A percentile compares a stretch with the other conserved stretches of the same genome.
Evolutionary conservation across 2,113 vertebrate genomes (phyloP).

Genomic region (human): DNA sequence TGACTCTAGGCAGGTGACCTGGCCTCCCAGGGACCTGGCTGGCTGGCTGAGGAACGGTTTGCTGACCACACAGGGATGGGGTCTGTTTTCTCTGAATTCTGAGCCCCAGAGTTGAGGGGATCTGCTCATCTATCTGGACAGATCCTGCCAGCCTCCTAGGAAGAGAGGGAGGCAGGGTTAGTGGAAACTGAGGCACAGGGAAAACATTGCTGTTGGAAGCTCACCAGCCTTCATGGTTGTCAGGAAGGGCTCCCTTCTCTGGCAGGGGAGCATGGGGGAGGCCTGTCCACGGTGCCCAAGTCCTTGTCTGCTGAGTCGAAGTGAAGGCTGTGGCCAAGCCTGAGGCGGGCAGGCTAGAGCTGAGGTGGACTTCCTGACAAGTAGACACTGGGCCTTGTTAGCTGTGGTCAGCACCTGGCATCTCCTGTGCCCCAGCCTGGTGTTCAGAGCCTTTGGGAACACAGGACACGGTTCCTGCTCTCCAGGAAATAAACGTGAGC

Average conservation of each 20-base stretch:
- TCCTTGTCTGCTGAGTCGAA: neutral
- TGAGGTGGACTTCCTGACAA: neutral
- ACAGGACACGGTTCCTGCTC: neutral
- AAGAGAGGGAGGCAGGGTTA: neutral
- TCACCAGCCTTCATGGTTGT: neutral
- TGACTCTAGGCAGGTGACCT: neutral
- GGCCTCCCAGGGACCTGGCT: neutral
- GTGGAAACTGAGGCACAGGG: conserved; percentile 5
- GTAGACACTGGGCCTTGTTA: neutral
- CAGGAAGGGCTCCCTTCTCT: neutral
- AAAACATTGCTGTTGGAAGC: neutral
- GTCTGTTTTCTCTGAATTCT: neutral
- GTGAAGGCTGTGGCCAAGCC: neutral
- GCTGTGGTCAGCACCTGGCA: neutral
- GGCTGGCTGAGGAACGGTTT: neutral
- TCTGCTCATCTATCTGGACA: neutral
- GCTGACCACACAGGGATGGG: neutral
- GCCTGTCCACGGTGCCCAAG: neutral
- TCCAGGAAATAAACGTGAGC: neutral
- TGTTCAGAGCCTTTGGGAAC: neutral
- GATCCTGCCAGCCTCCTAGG: neutral
- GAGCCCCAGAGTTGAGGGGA: neutral
- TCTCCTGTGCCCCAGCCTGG: neutral
- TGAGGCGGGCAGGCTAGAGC: neutral
- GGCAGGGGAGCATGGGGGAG: neutral